These are phyloP conservation scores for Umimayanthus kanabou DNA, from an alignment of 92 coral and sea anemone species.

Conservation along the genomic window DNA sequence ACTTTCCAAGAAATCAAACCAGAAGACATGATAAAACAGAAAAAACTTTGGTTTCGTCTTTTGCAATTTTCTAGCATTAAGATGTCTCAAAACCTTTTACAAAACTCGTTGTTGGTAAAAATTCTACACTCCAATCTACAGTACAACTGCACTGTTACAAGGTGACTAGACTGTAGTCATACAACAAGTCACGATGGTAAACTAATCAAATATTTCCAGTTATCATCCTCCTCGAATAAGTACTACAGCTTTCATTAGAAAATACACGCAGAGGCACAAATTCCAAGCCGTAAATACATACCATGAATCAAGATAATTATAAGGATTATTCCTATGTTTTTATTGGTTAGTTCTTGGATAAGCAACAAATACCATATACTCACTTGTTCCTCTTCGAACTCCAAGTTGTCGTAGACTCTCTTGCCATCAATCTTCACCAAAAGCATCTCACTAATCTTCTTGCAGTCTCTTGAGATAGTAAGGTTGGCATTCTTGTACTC, in stretches of 20 bases:
- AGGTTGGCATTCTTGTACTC: slow-evolving; percentile 99
- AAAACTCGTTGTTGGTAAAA: background rate
- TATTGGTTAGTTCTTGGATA: background rate
- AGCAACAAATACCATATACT: background rate
- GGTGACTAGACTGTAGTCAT: background rate
- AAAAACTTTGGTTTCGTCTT: background rate
- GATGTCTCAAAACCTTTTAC: background rate
- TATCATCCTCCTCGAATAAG: background rate
- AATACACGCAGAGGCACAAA: background rate
- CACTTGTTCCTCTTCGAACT: slow-evolving; percentile 99
- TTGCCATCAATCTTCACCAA: slow-evolving; percentile 96
- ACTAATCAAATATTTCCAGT: background rate
- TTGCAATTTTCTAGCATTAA: too few species aligned
- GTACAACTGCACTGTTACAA: background rate
- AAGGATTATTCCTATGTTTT: background rate
- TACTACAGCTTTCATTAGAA: too few species aligned
- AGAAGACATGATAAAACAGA: background rate
- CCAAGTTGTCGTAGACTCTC: slow-evolving; percentile 94
- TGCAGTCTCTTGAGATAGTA: slow-evolving; percentile 89
- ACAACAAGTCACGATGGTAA: background rate
- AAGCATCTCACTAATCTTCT: slow-evolving; percentile 97
- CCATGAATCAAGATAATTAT: too few species aligned
- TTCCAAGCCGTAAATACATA: background rate
- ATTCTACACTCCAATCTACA: too few species aligned
- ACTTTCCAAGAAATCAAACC: background rate